Percentiles rank a stretch among this genome's conserved stretches.
These are phyloP conservation scores for Cheumatopsyche charites DNA, from an alignment of 1,140 invertebrate genomes.

Conservation along the genomic window DNA sequence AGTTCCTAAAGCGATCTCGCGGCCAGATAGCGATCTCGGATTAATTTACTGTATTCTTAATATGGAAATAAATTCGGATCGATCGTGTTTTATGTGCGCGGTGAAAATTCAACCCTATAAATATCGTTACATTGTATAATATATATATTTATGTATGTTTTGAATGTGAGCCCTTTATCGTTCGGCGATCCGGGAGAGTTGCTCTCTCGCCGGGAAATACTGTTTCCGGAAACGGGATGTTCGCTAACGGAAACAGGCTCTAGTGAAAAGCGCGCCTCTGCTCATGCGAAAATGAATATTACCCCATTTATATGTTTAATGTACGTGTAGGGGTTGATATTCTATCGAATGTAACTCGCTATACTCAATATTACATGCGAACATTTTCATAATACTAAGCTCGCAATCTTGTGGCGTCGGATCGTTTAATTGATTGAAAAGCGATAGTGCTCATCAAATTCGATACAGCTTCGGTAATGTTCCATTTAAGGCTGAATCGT, in stretches of 20 bases:
- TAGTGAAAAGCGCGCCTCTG: conserved; percentile 27
- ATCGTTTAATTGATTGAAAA: neutral
- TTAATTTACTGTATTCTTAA: conserved; percentile 16
- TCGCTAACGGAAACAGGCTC: conserved; percentile 24
- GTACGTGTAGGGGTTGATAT: neutral
- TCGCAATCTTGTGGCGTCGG: neutral
- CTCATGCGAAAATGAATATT: conserved; percentile 29
- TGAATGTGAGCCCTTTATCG: conserved; percentile 24
- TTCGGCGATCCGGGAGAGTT: conserved; percentile 23
- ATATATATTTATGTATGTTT: conserved; percentile 4
- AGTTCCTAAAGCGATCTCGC: conserved; percentile 19
- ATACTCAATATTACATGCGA: neutral
- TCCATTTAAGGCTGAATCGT: conserved; percentile 1
- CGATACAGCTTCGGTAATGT: neutral
- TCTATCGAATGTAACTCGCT: too few relatives aligned
- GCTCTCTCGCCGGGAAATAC: conserved; percentile 28
- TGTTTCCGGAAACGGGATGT: conserved; percentile 33
- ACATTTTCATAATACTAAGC: neutral
- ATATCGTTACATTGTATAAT: too few relatives aligned
- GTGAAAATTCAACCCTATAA: neutral
- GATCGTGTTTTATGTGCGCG: neutral
- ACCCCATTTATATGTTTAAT: conserved; percentile 14
- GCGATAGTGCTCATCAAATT: neutral
- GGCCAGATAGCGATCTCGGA: neutral
- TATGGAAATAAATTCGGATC: conserved; percentile 8